A percentile compares a stretch with the other conserved stretches of the same genome.
phyloP scores from a whole-genome alignment of 2,797 vertebrate species.

The Chiroxiphia lanceolata region DNA sequence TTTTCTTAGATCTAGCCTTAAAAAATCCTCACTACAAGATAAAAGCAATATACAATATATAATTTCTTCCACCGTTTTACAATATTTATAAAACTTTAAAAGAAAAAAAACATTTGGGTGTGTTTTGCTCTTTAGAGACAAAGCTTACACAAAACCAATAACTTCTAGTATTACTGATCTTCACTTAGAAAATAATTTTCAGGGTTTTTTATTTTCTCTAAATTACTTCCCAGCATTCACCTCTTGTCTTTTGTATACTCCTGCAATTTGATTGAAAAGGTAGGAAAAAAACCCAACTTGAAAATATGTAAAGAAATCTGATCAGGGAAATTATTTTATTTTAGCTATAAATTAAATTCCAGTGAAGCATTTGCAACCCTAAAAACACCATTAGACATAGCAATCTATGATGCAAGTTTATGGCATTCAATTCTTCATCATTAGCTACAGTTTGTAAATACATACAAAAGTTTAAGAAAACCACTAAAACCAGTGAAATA shows the following conservation, averaged over 20 bases:
- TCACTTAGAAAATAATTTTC: neutral
- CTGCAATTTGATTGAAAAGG: neutral
- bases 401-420: neutral
- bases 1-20: neutral
- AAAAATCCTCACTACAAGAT: neutral
- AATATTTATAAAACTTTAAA: neutral
- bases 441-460: neutral
- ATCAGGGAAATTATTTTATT: neutral
- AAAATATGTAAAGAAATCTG: neutral
- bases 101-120: neutral
- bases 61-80: neutral
- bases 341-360: neutral
- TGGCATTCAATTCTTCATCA: neutral
- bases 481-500: neutral
- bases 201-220: neutral
- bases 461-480: neutral
- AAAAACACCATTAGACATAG: neutral
- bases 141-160: neutral
- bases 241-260: neutral
- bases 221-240: neutral
- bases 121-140: neutral
- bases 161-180: neutral
- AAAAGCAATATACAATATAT: neutral
- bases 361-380: neutral
- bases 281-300: rapidly evolving